A percentile compares a stretch with the other conserved stretches of the same genome.
phyloP scores from a whole-genome alignment of 2,797 vertebrate genomes.

The Fringilla coelebs region DNA sequence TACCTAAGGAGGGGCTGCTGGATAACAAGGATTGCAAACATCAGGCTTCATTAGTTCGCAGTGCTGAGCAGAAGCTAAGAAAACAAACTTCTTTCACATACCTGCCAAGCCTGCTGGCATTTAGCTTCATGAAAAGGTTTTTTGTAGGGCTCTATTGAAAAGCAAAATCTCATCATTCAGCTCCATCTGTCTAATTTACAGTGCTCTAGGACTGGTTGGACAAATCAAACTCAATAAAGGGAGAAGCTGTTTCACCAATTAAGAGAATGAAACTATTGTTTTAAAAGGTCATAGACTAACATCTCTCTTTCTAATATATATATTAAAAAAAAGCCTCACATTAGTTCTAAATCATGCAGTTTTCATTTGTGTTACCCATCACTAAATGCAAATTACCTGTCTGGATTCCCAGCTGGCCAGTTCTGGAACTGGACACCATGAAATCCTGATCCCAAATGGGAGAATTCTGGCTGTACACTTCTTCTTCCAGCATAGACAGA shows the following conservation, averaged over 20 bases:
- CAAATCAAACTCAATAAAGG: not conserved
- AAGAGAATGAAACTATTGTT: not conserved
- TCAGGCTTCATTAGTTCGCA: not conserved
- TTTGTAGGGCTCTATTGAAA: not conserved
- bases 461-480: slow-evolving; percentile 95
- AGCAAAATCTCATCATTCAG: slow-evolving; percentile 14
- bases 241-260: not conserved
- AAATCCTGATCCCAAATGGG: slow-evolving; percentile 98
- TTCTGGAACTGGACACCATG: slow-evolving; percentile 81
- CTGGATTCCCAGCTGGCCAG: slow-evolving; percentile 88
- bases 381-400: slow-evolving; percentile 79
- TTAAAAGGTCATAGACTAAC: not conserved
- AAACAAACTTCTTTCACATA: slow-evolving; percentile 13
- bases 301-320: not conserved
- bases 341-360: not conserved
- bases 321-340: not conserved
- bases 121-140: slow-evolving; percentile 13
- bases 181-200: not conserved
- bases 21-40: not conserved
- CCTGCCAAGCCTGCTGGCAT: slow-evolving; percentile 3
- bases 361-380: not conserved
- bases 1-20: not conserved
- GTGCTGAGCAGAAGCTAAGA: not conserved
- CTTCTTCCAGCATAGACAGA: slow-evolving; percentile 98
- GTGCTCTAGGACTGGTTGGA: not conserved